These are phyloP conservation scores for Phasia obesa DNA, from an alignment of 2,888 invertebrate species.

Conservation along the genomic window DNA sequence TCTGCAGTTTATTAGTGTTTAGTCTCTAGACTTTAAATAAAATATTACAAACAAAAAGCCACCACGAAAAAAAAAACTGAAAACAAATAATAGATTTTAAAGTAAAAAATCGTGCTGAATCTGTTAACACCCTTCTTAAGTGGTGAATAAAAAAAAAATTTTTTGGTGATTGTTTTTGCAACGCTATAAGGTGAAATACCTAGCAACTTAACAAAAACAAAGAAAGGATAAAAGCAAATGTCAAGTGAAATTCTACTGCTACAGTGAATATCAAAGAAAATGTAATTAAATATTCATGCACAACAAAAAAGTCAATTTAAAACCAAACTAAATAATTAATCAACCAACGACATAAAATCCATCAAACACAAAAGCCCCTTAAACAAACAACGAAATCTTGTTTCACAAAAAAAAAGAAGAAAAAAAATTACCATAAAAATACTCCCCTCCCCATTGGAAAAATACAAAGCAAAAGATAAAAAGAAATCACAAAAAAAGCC, in stretches of 20 bases:
- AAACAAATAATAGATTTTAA: conserved; percentile 26
- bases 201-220: conserved; percentile 40
- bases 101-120: conserved; percentile 50
- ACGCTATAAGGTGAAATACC: conserved; percentile 54
- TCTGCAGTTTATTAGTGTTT: neutral
- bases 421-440: conserved; percentile 38
- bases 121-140: conserved; percentile 43
- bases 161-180: neutral
- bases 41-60: neutral
- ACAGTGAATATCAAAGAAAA: neutral
- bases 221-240: conserved; percentile 42
- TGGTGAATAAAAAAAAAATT: conserved; percentile 45
- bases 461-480: neutral
- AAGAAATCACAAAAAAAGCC: conserved; percentile 12
- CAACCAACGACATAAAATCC: conserved; percentile 16
- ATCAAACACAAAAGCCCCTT: conserved; percentile 20
- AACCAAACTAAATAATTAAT: conserved; percentile 20
- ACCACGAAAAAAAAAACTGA: too few species aligned
- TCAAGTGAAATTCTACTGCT: conserved; percentile 43
- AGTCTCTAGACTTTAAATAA: conserved; percentile 20
- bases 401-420: conserved; percentile 2
- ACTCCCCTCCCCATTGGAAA: neutral
- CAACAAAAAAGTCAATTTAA: conserved; percentile 38
- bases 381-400: conserved; percentile 55
- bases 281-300: neutral